Conservation (phyloP, 2,113 vertebrate genomes). For the Lagenorhynchus albirostris region DNA sequence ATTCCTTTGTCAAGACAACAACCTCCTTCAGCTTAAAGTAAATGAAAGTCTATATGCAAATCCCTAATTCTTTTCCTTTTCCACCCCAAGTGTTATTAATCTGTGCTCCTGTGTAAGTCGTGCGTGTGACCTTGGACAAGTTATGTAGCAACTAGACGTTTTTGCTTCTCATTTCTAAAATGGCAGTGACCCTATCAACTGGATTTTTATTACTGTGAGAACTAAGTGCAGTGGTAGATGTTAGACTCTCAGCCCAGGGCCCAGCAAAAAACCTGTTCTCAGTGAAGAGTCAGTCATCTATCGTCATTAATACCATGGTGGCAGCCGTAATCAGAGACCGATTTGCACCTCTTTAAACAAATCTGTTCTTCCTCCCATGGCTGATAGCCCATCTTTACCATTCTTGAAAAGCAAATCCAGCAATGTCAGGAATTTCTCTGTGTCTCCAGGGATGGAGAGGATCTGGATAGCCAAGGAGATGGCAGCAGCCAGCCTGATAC, state of each 20-base stretch:
- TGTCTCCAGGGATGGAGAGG: slow-evolving; percentile 92
- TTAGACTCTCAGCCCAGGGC: background rate
- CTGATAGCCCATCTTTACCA: background rate
- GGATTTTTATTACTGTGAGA: background rate
- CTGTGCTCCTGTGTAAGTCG: accelerated
- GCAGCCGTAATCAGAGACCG: accelerated
- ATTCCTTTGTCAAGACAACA: background rate
- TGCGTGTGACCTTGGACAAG: background rate
- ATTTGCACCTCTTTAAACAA: background rate
- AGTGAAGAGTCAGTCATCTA: accelerated
- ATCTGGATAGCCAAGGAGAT: slow-evolving; percentile 98
- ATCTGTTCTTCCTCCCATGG: background rate
- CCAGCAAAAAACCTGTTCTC: background rate
- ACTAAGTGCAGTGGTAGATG: background rate
- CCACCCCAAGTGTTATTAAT: accelerated
- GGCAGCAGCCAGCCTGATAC: slow-evolving; percentile 99
- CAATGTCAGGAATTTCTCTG: background rate
- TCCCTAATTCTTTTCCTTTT: background rate
- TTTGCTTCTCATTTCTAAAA: background rate
- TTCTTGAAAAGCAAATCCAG: too few relatives aligned
- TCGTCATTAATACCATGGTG: accelerated
- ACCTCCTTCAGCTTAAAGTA: background rate
- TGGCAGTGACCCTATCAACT: background rate
- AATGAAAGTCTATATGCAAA: accelerated
- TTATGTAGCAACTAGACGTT: accelerated